Conservation (phyloP, 2,113 vertebrate species). For the Cyanoliseus patagonus region DNA sequence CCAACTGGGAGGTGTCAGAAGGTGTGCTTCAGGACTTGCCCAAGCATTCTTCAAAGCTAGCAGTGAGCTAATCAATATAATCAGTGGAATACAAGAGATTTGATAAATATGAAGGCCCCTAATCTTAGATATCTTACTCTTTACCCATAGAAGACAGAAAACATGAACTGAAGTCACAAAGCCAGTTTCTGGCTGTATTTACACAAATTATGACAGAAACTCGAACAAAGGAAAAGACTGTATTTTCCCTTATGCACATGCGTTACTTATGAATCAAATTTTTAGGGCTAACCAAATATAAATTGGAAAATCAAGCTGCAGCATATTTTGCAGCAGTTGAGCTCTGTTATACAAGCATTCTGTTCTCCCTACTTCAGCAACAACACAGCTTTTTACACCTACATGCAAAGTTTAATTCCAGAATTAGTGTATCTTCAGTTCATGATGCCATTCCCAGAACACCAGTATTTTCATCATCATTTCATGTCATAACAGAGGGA, state of each 20-base stretch:
- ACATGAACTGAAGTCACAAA: background rate
- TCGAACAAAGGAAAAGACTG: background rate
- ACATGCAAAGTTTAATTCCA: background rate
- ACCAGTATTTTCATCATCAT: background rate
- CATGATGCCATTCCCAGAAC: background rate
- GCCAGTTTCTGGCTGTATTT: background rate
- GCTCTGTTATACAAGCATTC: background rate
- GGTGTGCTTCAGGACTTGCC: background rate
- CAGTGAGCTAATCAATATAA: background rate
- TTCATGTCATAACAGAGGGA: background rate
- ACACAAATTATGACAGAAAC: background rate
- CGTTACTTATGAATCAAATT: background rate
- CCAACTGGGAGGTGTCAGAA: accelerated
- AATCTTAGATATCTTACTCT: background rate
- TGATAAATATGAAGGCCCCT: background rate
- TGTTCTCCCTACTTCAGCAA: background rate
- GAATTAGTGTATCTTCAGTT: background rate
- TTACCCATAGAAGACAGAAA: background rate
- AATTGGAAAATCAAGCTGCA: background rate
- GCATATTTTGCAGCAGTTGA: background rate
- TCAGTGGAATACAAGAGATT: background rate
- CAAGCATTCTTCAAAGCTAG: background rate
- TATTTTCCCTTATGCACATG: background rate
- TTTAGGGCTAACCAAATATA: background rate
- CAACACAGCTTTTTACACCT: conserved; percentile 11